Percentiles rank a stretch among this genome's conserved stretches.
phyloP scores from a whole-genome alignment of 1,140 invertebrate genomes.

The Dreissena polymorpha region DNA sequence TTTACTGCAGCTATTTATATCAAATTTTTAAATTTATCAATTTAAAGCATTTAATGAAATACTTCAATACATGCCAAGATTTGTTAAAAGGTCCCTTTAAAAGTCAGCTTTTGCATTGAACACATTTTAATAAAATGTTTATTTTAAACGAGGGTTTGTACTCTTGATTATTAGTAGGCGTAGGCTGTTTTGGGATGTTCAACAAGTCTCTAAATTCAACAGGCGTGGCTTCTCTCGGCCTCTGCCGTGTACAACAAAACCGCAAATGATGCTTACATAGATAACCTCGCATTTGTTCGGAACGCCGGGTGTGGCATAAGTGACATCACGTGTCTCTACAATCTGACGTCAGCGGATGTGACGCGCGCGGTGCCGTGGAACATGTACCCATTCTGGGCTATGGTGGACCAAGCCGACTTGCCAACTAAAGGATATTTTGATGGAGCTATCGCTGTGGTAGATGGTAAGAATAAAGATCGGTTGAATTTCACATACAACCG shows the following conservation, averaged over 20 bases:
- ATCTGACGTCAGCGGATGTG: slow-evolving; percentile 58
- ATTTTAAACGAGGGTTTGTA: too few relatives aligned
- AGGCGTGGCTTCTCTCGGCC: slow-evolving; percentile 68
- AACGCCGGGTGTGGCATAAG: slow-evolving; percentile 55
- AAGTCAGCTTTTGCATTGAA: too few relatives aligned
- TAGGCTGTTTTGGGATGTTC: slow-evolving; percentile 51
- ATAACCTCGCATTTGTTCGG: slow-evolving; percentile 62
- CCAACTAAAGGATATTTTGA: slow-evolving; percentile 52
- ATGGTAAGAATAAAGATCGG: slow-evolving; percentile 55
- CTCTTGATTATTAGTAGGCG: too few relatives aligned
- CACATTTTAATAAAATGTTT: too few relatives aligned
- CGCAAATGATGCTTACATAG: slow-evolving; percentile 49
- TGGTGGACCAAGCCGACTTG: slow-evolving; percentile 56
- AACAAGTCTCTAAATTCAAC: neutral
- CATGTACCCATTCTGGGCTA: slow-evolving; percentile 59
- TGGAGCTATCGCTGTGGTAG: slow-evolving; percentile 64
- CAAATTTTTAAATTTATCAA: too few relatives aligned
- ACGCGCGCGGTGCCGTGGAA: slow-evolving; percentile 60
- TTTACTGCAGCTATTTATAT: too few relatives aligned
- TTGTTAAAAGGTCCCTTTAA: too few relatives aligned
- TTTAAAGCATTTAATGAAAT: too few relatives aligned
- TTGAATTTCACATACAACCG: too few relatives aligned
- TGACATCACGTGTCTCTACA: slow-evolving; percentile 60
- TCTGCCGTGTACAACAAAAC: slow-evolving; percentile 67
- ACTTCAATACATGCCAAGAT: too few relatives aligned